Base-by-base conservation (phyloP, 2,888 invertebrate species). In the Chymomyza amoena region DNA sequence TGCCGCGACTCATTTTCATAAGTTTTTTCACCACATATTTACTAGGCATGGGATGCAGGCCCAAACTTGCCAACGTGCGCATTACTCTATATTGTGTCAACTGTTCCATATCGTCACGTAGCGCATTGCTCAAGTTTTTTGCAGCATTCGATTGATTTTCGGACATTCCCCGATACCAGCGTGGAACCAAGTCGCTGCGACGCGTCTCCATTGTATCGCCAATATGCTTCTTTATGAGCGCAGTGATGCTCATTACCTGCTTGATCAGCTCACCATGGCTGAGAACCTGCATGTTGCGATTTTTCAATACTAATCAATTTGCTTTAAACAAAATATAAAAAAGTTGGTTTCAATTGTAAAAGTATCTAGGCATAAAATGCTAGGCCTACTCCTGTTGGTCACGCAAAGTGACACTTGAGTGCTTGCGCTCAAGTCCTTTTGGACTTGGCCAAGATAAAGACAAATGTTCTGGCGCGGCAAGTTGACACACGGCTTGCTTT, bases 151-250 rank as follows among this genome's bases (percentile, higher is more conserved):
- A 61, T 75, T 91, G 91, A 18, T 61, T 69, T 4, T 69, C 36
- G 0, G 91, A 91, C 2, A 89, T 68, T 6, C 84, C 89, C 1
- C 91, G 89, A 77, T 82, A 91, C 91, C 91, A 91, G 6, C 69
- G 18, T 6, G 90, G 88, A 18, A 80, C 71, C 65, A 81, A 70
- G 20, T 56, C n/a, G n/a, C 16, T 61, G 4, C 1, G 9, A 0
- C 0, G n/a, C 13, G 1, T 36, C n/a, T 1, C 20, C 5, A 15
- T 60, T 0, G 2, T 32, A 0, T 13, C 0, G 0, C 72, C 66
- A 6, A 72, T 45, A 3, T 51, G 62, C 2, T 59, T 6, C 6
- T 45, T 25, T 0, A 79, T 69, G 1, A 67, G 59, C 3, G 16
- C 50, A n/a, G 68, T 51, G 2, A 73, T 66, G 15, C 54, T 39